Evolutionary conservation across 2,797 vertebrate species (phyloP).

Genomic region (Tarsius wallacei): DNA sequence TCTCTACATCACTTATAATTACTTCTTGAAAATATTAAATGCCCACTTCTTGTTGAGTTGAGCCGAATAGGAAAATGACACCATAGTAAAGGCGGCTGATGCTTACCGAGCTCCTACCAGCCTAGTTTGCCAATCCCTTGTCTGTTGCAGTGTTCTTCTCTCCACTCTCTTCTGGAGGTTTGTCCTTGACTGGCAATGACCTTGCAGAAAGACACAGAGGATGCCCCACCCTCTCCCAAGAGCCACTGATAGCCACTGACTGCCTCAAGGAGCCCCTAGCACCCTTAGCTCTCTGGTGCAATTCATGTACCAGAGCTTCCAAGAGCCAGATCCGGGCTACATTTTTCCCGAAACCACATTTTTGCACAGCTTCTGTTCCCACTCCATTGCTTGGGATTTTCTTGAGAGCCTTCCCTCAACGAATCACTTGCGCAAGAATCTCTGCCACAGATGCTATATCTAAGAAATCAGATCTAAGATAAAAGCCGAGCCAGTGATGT

Average conservation of each 20-base stretch:
- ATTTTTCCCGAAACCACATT: not conserved
- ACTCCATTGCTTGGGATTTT: not conserved
- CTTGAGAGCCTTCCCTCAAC: not conserved
- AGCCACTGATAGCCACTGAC: not conserved
- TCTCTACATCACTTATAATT: not conserved
- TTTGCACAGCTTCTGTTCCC: not conserved
- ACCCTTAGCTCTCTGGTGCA: not conserved
- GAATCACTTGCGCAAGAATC: not conserved
- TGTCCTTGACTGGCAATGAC: not conserved
- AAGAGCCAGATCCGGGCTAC: not conserved
- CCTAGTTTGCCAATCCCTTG: not conserved
- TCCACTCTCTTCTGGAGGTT: not conserved
- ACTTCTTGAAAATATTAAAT: constrained; percentile 1
- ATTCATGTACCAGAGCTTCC: not conserved
- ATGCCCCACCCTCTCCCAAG: not conserved
- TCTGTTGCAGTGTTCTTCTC: not conserved
- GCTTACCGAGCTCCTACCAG: not conserved
- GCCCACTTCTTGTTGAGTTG: not conserved
- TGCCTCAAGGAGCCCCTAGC: not conserved
- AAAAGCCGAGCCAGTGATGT: not conserved
- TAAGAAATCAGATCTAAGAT: not conserved
- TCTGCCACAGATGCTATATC: not conserved
- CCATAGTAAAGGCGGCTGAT: not conserved
- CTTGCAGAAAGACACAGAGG: not conserved
- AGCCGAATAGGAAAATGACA: not conserved